These are phyloP conservation scores for Eupeodes luniger DNA, from an alignment of 2,888 invertebrate species.

Conservation along the genomic window DNA sequence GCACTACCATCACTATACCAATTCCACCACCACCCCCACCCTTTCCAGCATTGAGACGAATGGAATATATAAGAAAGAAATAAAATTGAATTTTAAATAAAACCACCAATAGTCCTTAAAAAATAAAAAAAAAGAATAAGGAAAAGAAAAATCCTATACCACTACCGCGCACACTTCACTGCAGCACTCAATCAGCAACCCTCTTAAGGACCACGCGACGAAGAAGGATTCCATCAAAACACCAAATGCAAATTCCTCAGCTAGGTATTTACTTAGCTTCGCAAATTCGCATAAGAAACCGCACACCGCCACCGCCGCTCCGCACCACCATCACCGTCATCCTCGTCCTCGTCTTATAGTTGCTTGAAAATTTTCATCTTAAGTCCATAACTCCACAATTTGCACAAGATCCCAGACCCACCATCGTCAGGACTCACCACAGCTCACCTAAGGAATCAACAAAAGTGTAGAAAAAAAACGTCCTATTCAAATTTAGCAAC, in stretches of 20 bases:
- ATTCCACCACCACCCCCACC: not conserved
- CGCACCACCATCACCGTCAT: not conserved
- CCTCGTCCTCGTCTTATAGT: not conserved
- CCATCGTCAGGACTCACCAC: conserved; percentile 19
- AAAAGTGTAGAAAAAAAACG: conserved; percentile 17
- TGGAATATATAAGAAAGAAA: conserved; percentile 39
- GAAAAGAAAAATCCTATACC: conserved; percentile 7
- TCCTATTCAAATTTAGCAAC: conserved; percentile 54
- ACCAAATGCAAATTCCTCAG: conserved; percentile 72
- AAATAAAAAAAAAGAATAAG: not conserved
- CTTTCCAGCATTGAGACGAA: conserved; percentile 2
- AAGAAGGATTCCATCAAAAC: conserved; percentile 68
- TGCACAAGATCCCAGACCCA: not conserved
- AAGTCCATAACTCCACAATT: conserved; percentile 54
- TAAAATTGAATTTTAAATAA: conserved; percentile 76
- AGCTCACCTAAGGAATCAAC: conserved; percentile 61
- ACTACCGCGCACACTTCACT: conserved; percentile 1
- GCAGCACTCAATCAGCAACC: conserved; percentile 50
- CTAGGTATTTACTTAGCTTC: conserved; percentile 74
- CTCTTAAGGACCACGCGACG: conserved; percentile 59
- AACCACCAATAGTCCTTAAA: conserved; percentile 60
- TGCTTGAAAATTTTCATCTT: conserved; percentile 36
- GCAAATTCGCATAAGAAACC: conserved; percentile 73
- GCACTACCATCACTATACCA: not conserved
- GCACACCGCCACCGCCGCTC: conserved; percentile 9